Evolutionary conservation across 1,140 invertebrate species (phyloP).

Genomic region (Monochamus saltuarius): DNA sequence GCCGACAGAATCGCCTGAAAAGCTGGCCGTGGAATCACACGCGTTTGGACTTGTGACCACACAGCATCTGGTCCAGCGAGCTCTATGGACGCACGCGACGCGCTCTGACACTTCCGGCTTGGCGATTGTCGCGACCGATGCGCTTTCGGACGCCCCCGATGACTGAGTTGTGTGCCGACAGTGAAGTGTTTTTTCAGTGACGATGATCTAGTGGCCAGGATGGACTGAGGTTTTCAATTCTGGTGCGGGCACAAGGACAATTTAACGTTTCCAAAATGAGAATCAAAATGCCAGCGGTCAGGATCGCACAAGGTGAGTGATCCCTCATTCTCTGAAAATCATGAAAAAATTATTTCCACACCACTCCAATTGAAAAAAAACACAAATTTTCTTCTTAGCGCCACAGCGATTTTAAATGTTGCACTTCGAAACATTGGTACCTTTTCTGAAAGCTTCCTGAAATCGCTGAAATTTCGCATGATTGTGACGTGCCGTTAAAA

Average conservation of each 20-base stretch:
- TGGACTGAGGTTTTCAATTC: slow-evolving; percentile 23
- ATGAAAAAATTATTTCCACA: background rate
- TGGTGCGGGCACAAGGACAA: slow-evolving; percentile 13
- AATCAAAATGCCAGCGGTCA: slow-evolving; percentile 93
- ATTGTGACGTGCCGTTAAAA: no score
- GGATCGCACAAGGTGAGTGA: slow-evolving; percentile 85
- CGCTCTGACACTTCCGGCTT: slow-evolving; percentile 2
- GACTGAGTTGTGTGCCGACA: background rate
- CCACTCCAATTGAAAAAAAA: background rate
- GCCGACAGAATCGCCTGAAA: slow-evolving; percentile 41
- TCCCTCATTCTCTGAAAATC: slow-evolving; percentile 4
- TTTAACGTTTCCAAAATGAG: slow-evolving; percentile 71
- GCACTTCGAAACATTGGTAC: no score
- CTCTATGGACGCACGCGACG: slow-evolving; percentile 8
- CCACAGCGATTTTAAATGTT: no score
- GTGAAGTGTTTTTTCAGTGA: slow-evolving; percentile 12
- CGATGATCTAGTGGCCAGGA: slow-evolving; percentile 17
- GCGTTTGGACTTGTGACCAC: slow-evolving; percentile 51
- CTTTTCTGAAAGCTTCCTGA: no score
- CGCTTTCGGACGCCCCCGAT: background rate
- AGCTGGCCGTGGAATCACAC: slow-evolving; percentile 48
- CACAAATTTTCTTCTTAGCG: background rate
- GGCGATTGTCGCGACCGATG: background rate
- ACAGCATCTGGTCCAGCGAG: slow-evolving; percentile 49
- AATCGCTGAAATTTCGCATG: no score